phyloP scores from a whole-genome alignment of 2,888 invertebrate species.

The Caenorhabditis wallacei region DNA sequence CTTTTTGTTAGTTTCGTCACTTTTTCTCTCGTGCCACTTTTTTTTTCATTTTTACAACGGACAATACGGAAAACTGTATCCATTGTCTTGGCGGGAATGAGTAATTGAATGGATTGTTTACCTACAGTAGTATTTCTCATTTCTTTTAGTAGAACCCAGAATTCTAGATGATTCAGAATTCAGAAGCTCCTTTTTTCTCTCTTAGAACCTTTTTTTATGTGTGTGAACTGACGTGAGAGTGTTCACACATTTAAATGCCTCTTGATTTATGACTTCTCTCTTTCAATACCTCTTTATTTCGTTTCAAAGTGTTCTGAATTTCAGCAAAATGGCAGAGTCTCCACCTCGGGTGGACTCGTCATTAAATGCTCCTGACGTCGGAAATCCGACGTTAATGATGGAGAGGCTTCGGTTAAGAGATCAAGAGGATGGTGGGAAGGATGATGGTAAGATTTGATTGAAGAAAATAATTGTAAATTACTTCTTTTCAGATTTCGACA shows the following conservation, averaged over 20 bases:
- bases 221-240: constrained; percentile 56
- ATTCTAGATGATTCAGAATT: background rate
- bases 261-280: constrained; percentile 22
- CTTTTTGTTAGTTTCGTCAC: constrained; percentile 15
- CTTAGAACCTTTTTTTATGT: background rate
- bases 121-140: background rate
- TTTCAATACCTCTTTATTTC: background rate
- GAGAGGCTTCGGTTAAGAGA: constrained; percentile 31
- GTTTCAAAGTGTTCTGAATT: background rate
- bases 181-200: background rate
- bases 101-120: background rate
- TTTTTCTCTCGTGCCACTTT: constrained; percentile 4
- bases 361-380: constrained; percentile 31
- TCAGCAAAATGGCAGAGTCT: constrained; percentile 45
- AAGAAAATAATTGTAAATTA: background rate
- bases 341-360: constrained; percentile 46
- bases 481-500: constrained; percentile 48
- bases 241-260: constrained; percentile 37
- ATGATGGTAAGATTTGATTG: constrained; percentile 30
- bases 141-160: background rate
- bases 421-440: constrained; percentile 27
- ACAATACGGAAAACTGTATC: background rate
- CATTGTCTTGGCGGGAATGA: background rate
- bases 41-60: background rate
- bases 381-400: constrained; percentile 39